Evolutionary conservation across 2,888 invertebrate genomes (phyloP), one percentile per base, ranked within the genome.

Genomic region (Odontothrips loti): DNA sequence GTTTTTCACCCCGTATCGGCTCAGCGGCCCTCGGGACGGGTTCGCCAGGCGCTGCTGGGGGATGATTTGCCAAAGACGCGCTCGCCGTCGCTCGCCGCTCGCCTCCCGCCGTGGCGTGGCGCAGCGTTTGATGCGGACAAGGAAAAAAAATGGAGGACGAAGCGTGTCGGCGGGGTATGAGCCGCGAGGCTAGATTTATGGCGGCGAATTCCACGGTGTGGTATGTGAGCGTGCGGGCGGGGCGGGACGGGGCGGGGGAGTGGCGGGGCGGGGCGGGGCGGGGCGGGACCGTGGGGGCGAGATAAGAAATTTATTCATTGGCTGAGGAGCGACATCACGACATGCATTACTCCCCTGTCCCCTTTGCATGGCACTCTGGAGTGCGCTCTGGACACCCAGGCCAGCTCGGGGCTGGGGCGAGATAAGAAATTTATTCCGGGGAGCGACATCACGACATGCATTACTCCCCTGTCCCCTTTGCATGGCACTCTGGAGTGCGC

Each of bases 241-340:
- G 20, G 10, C 6, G 51, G 51, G 51, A 10, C 51, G 51, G 51
- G 51, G 51, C 51, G 51, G 10, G 51, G 51, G 15, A 43, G 34
- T 2, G 10, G 51, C 6, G 51, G 2, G 51, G 51, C 10, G 48
- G 10, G 48, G 48, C 10, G 48, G 10, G 48, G 48, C 10, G 48
- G 10, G 12, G 10, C 15, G 17, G 51, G 15, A 17, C 51, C 15
- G 1, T 51, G 68, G 11, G 23, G 2, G 68, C 8, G 68, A 27
- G 23, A 27, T 75, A 27, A 75, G 68, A 75, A 75, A 75, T 75
- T 75, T 75, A 75, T 75, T 75, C 68, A 75, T 75, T 75, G 68
- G 68, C 68, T 27, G 68, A 23, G 68, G 12, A 27, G 27, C 23
- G 68, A 75, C 68, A 75, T 75, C 23, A 75, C 27, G 68, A 58